Evolutionary conservation across 1,140 invertebrate species (phyloP).

Genomic region (Cydia fagiglandana): DNA sequence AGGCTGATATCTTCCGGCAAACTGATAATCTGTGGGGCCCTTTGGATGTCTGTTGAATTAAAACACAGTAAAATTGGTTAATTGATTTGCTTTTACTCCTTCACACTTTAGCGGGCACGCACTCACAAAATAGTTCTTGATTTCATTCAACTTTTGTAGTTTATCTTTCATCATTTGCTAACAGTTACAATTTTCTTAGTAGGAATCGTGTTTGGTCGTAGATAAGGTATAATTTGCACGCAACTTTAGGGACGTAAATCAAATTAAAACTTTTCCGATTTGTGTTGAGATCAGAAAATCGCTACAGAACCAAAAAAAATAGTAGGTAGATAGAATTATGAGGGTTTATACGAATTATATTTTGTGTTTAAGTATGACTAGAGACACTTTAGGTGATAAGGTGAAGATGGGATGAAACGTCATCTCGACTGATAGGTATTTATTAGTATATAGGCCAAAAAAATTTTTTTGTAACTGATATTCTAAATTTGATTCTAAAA

Average conservation of each 20-base stretch:
- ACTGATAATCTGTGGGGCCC: too few species aligned
- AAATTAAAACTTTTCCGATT: conserved; percentile 45
- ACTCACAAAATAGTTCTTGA: conserved; percentile 7
- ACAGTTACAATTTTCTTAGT: conserved; percentile 2
- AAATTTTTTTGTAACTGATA: too few species aligned
- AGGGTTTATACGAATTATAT: too few species aligned
- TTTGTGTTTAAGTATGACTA: too few species aligned
- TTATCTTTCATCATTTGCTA: conserved; percentile 11
- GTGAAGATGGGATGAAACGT: too few species aligned
- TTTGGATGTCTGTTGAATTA: too few species aligned
- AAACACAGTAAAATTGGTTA: too few species aligned
- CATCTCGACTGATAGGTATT: too few species aligned
- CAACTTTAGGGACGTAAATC: conserved; percentile 36
- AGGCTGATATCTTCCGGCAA: too few species aligned
- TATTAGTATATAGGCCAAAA: too few species aligned
- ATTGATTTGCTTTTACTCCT: background rate
- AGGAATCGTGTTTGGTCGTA: conserved; percentile 23
- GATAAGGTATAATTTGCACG: conserved; percentile 39
- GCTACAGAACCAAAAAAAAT: background rate
- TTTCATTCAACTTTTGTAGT: conserved; percentile 9
- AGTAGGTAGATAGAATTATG: background rate
- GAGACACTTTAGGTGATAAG: too few species aligned
- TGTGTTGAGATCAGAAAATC: conserved; percentile 19
- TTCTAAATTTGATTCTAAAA: too few species aligned
- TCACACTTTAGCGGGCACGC: background rate